Conservation (phyloP, 2,113 vertebrate species). For the Paradoxurus hermaphroditus region DNA sequence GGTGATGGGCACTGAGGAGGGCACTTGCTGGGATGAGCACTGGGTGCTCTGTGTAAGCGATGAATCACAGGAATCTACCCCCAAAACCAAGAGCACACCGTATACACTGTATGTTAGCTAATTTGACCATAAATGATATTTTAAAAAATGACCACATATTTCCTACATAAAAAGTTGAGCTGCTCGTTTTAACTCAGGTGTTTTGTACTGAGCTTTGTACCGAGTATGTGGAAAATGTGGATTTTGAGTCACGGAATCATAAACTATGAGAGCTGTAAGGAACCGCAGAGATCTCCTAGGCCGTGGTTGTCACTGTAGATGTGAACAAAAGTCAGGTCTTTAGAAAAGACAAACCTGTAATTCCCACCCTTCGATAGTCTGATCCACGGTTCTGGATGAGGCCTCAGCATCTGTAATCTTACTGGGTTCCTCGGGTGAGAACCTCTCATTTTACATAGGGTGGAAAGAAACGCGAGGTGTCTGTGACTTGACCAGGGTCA, state of each 20-base stretch:
- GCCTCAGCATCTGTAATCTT: neutral
- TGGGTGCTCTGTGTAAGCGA: too few relatives aligned
- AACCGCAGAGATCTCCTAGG: neutral
- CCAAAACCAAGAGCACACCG: too few relatives aligned
- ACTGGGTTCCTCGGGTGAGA: neutral
- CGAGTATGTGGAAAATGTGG: conserved; percentile 6
- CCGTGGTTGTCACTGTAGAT: neutral
- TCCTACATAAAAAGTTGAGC: neutral
- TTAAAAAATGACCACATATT: neutral
- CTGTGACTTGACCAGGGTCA: neutral
- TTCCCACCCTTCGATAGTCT: neutral
- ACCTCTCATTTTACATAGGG: neutral
- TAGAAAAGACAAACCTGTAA: neutral
- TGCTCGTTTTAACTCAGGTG: neutral
- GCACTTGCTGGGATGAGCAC: too few relatives aligned
- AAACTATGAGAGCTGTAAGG: neutral
- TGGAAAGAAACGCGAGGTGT: neutral
- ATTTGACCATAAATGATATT: too few relatives aligned
- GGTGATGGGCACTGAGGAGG: too few relatives aligned
- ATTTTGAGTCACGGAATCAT: conserved; percentile 8
- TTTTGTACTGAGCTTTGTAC: neutral
- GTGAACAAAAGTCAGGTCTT: neutral
- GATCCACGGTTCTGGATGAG: neutral
- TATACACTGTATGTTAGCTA: too few relatives aligned
- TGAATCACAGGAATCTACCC: too few relatives aligned